A percentile compares a stretch with the other conserved stretches of the same genome.
These are phyloP conservation scores for Isoperla grammatica DNA, from an alignment of 2,888 invertebrate genomes.

Conservation along the genomic window DNA sequence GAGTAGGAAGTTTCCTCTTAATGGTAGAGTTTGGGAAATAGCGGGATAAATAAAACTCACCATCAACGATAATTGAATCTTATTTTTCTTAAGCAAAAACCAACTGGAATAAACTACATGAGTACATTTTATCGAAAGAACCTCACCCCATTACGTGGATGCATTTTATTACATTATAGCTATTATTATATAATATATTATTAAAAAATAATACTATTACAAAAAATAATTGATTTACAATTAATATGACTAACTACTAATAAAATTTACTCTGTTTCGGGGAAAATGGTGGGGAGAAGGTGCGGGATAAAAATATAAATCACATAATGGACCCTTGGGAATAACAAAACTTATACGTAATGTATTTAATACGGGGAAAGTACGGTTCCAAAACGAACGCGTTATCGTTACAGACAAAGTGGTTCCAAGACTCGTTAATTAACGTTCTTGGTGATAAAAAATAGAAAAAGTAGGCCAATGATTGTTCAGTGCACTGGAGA, in stretches of 20 bases:
- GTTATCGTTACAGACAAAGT: no score
- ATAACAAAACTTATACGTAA: background rate
- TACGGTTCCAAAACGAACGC: no score
- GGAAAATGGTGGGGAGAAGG: background rate
- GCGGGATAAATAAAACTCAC: background rate
- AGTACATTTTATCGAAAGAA: background rate
- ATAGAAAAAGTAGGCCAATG: constrained; percentile 8
- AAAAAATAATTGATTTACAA: background rate
- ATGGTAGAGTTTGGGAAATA: no score
- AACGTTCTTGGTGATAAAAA: no score
- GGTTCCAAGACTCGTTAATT: no score
- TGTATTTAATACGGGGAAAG: background rate
- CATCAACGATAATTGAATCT: background rate
- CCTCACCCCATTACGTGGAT: background rate
- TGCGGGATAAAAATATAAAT: background rate
- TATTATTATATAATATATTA: constrained; percentile 1
- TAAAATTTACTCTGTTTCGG: background rate
- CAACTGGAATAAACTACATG: constrained; percentile 3
- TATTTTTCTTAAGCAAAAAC: constrained; percentile 10
- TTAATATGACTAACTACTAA: background rate
- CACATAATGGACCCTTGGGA: background rate
- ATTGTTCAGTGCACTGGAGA: constrained; percentile 1
- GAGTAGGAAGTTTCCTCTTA: no score
- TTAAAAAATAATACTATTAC: constrained; percentile 1
- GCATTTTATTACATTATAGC: background rate